phyloP scores from a whole-genome alignment of 2,113 vertebrate species.

The Gallinago media region DNA sequence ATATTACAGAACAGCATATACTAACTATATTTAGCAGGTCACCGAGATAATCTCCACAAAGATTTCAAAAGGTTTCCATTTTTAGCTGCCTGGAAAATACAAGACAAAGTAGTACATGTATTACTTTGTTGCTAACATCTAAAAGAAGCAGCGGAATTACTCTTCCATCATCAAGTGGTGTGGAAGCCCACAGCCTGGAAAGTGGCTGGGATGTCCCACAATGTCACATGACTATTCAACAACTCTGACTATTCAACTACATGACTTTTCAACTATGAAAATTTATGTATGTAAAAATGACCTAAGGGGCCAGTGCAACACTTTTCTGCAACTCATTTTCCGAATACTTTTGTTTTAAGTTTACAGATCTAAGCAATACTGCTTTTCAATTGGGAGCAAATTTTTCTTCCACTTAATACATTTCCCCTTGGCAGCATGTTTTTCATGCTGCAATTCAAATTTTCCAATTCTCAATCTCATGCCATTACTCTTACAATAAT shows the following conservation, averaged over 20 bases:
- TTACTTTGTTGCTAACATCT: not conserved
- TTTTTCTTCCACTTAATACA: not conserved
- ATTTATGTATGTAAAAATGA: not conserved
- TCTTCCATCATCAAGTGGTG: not conserved
- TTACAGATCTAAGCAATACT: not conserved
- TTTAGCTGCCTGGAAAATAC: not conserved
- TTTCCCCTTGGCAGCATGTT: not conserved
- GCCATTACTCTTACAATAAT: not conserved
- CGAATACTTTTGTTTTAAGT: not conserved
- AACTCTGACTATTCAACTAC: no score
- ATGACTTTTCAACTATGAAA: not conserved
- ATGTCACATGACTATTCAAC: not conserved
- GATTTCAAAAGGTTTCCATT: not conserved
- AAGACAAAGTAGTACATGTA: not conserved
- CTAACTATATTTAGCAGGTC: not conserved
- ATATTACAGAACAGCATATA: not conserved
- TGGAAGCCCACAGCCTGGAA: not conserved
- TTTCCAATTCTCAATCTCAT: not conserved
- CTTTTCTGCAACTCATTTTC: not conserved
- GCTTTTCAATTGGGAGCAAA: not conserved
- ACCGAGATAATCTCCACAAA: not conserved
- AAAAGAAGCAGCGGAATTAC: not conserved
- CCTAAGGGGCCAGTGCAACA: not conserved
- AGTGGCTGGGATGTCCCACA: not conserved
- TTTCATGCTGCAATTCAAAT: not conserved